These are phyloP conservation scores for Cyclura pinguis DNA, from an alignment of 2,797 vertebrate genomes.

Conservation along the genomic window DNA sequence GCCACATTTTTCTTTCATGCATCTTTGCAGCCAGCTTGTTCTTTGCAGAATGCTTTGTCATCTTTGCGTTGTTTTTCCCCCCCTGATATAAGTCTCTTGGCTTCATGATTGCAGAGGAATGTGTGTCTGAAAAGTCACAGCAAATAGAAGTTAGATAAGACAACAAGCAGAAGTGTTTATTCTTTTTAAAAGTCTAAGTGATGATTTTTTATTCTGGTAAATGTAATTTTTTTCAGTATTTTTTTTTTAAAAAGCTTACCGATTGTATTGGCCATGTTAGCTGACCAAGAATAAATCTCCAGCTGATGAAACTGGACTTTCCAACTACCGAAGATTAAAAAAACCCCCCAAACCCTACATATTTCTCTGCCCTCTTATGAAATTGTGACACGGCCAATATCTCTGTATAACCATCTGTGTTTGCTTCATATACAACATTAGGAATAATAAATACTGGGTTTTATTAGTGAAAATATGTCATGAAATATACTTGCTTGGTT, in stretches of 20 bases:
- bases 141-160: not conserved
- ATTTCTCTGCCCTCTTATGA: not conserved
- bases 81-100: too few species aligned
- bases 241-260: too few species aligned
- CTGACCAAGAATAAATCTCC: not conserved
- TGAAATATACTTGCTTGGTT: not conserved
- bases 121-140: not conserved
- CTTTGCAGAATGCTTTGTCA: too few species aligned
- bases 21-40: not conserved
- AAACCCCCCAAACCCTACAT: too few species aligned
- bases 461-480: not conserved
- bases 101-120: not conserved
- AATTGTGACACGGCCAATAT: not conserved
- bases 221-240: not conserved
- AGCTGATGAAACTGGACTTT: not conserved
- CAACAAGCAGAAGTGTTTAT: not conserved
- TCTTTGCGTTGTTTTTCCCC: too few species aligned
- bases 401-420: not conserved
- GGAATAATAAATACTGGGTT: not conserved
- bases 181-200: not conserved
- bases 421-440: not conserved
- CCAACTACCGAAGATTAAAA: not conserved
- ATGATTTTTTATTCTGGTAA: not conserved
- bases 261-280: not conserved
- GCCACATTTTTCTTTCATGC: not conserved